phyloP scores from a whole-genome alignment of 64 coral and sea anemone genomes.

The Pachyseris speciosa region DNA sequence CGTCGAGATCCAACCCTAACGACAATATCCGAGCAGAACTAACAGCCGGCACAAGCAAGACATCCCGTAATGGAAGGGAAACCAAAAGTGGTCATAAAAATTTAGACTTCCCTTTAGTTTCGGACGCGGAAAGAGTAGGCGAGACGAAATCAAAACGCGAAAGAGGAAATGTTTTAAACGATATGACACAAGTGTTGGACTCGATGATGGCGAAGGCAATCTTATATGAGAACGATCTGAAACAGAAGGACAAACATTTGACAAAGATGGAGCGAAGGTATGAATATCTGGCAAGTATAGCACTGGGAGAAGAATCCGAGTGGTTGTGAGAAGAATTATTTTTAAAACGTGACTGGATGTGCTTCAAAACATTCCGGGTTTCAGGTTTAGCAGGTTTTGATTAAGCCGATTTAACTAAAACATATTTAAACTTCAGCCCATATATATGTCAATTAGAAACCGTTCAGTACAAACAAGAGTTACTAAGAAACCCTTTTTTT shows the following conservation, averaged over 20 bases:
- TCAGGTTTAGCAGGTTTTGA: not conserved
- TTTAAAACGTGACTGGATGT: not conserved
- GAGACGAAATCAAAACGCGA: not conserved
- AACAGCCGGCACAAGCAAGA: not conserved
- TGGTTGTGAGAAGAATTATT: conserved; percentile 6
- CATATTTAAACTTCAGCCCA: too few species aligned
- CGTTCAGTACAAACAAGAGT: too few species aligned
- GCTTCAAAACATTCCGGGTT: not conserved
- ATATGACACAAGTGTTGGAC: conserved; percentile 82
- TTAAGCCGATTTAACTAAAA: not conserved
- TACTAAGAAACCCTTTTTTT: too few species aligned
- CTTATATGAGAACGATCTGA: conserved; percentile 56
- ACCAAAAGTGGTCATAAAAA: not conserved
- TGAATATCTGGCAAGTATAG: conserved; percentile 89
- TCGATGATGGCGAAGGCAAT: conserved; percentile 67
- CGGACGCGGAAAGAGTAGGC: not conserved
- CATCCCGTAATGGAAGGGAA: not conserved
- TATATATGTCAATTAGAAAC: too few species aligned
- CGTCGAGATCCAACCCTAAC: not conserved
- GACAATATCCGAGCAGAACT: not conserved
- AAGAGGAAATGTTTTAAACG: conserved; percentile 30
- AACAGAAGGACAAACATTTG: conserved; percentile 69
- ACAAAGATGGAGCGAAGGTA: conserved; percentile 71
- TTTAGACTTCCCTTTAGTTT: not conserved
- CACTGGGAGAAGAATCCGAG: conserved; percentile 75